Evolutionary conservation across 1,140 invertebrate genomes (phyloP), one percentile per base, ranked within the genome.

Genomic region (Brachionus angularis): DNA sequence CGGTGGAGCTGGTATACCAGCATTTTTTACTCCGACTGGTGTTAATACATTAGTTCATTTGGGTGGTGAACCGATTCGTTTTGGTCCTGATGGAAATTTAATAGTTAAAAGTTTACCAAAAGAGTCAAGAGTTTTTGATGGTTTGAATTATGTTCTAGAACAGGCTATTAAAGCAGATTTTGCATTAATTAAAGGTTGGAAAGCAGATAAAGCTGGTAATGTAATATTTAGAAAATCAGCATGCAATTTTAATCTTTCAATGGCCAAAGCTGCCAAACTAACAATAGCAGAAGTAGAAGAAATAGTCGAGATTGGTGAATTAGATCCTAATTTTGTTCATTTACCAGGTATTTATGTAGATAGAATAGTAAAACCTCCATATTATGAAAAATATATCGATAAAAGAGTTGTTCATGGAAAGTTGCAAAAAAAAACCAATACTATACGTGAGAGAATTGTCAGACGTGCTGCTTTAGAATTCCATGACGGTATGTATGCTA

Each of bases 1-100:
- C 34, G 93, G 93, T 58, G 95, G 95, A 42, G 93, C 95, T 46
- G 96, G 95, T 21, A 93, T 99, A 74, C 95, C 96, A 25, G 96
- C 94, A 1, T 98, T 99, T 82, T 99, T 88, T 74, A 98, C 96
- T n/a, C 90, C 94, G 1, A 98, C 96, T 27, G 95, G 88, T 0
- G 95, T 86, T 79, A 93, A 93, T 7, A 99, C 96, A 1, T 83
- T 98, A 25, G 86, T 97, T 34, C 92, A 98, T 77, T 87, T 93
- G 81, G 96, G 85, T 29, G 94, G 93, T 27, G 86, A 91, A 2
- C 91, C 95, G 4, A 89, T 98, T 46, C 95, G 95, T 79, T 98
- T 97, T 78, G 83, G 85, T 61, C 50, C 64, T 12, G 46, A 70
- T 21, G 64, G 44, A 18, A 50, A 25, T 3, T 34, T 70, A n/a